phyloP scores from a whole-genome alignment of 2,797 vertebrate genomes.

The Microhierax caerulescens region DNA sequence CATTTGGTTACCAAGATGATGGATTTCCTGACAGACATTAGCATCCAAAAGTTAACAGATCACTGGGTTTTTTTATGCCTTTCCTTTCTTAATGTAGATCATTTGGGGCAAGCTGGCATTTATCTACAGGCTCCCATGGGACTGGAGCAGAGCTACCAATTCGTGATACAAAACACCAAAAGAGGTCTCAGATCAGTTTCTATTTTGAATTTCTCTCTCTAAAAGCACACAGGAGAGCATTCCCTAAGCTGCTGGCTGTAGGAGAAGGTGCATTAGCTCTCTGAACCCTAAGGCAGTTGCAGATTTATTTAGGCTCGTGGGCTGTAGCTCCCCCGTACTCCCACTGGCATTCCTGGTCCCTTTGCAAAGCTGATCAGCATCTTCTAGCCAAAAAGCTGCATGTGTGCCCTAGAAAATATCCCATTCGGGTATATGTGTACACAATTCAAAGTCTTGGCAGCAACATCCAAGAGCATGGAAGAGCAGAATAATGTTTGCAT shows the following conservation, averaged over 20 bases:
- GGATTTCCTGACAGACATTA: conserved; percentile 7
- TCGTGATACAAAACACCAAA: neutral
- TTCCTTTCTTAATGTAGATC: neutral
- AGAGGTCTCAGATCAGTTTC: neutral
- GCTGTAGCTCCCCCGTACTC: neutral
- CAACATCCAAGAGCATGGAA: neutral
- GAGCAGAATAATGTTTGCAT: neutral
- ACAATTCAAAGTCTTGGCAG: neutral
- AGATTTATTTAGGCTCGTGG: neutral
- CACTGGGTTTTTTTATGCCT: neutral
- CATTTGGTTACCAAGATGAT: conserved; percentile 19
- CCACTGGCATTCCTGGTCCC: fast-evolving
- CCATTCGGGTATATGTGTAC: neutral
- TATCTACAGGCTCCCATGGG: neutral
- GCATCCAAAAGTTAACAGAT: neutral
- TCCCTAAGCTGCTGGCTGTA: neutral
- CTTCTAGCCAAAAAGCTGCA: neutral
- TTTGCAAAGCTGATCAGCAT: neutral
- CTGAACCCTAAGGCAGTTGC: neutral
- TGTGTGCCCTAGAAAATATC: neutral
- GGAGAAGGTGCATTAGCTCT: neutral
- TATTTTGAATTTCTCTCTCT: neutral
- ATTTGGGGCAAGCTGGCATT: neutral
- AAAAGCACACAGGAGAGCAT: neutral
- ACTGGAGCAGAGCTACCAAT: neutral